A percentile compares a stretch with the other conserved stretches of the same genome.
phyloP scores from a whole-genome alignment of 2,797 vertebrate species.

The Loriculus beryllinus region DNA sequence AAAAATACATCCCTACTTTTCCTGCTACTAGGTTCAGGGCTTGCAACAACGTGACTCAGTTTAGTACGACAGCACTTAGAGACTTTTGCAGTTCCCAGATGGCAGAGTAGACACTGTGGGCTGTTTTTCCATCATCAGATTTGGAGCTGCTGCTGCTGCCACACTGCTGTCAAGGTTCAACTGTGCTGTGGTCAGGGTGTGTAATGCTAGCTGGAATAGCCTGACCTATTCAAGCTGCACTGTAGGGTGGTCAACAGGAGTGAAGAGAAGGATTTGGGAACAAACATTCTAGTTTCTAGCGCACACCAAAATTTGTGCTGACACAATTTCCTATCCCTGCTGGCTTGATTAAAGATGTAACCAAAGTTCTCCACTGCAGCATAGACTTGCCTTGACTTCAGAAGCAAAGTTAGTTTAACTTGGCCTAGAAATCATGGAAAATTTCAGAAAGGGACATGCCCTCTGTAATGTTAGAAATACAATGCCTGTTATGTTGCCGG shows the following conservation, averaged over 20 bases:
- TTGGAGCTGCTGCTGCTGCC: background rate
- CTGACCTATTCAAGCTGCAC: fast-evolving
- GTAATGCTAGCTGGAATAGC: fast-evolving
- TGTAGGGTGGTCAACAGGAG: background rate
- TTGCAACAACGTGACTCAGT: fast-evolving
- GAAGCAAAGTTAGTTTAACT: background rate
- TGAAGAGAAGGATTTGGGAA: background rate
- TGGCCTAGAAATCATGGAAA: background rate
- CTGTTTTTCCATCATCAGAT: background rate
- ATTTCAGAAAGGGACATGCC: background rate
- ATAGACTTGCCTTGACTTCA: background rate
- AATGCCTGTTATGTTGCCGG: background rate
- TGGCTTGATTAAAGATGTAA: background rate
- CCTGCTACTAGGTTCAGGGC: background rate
- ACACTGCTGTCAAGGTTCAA: fast-evolving
- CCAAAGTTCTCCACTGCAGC: background rate
- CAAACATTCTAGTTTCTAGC: background rate
- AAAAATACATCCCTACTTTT: background rate
- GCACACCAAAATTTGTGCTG: background rate
- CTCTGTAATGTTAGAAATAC: background rate
- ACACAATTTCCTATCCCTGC: background rate
- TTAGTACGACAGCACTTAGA: background rate
- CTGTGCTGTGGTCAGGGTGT: fast-evolving
- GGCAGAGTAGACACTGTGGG: background rate
- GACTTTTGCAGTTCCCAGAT: fast-evolving